phyloP scores from a whole-genome alignment of 2,888 invertebrate species.

The Proisotoma minuta region DNA sequence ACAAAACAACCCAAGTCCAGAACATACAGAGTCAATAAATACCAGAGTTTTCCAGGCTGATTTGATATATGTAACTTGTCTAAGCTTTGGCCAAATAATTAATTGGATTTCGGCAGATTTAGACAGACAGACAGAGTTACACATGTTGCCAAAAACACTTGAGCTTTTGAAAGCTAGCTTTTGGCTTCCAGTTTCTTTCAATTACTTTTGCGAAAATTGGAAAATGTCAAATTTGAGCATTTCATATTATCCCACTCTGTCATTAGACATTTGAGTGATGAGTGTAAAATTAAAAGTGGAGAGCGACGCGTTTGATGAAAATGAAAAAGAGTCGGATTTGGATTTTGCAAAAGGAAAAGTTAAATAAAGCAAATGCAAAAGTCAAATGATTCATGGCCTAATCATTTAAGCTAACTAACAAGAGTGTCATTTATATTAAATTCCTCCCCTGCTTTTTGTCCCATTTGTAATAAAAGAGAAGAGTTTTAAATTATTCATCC shows the following conservation, averaged over 20 bases:
- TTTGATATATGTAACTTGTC: background rate
- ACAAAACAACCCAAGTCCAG: too few relatives aligned
- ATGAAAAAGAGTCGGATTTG: background rate
- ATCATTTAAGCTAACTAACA: background rate
- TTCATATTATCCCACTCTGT: too few relatives aligned
- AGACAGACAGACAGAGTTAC: too few relatives aligned
- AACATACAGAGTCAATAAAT: too few relatives aligned
- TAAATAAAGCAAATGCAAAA: background rate
- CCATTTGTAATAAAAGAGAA: background rate
- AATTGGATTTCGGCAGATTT: background rate
- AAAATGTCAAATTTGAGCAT: background rate
- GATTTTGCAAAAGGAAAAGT: background rate
- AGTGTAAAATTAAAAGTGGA: slow-evolving; percentile 2
- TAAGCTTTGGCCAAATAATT: background rate
- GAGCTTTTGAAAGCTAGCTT: too few relatives aligned
- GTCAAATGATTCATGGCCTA: background rate
- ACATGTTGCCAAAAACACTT: too few relatives aligned
- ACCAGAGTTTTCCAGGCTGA: too few relatives aligned
- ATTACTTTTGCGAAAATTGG: background rate
- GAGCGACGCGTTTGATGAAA: background rate
- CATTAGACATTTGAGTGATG: slow-evolving; percentile 6
- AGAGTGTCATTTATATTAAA: background rate
- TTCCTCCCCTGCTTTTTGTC: background rate
- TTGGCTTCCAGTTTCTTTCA: too few relatives aligned
- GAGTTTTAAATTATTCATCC: background rate